A percentile compares a stretch with the other conserved stretches of the same genome.
These are phyloP conservation scores for Drosophila suboccidentalis DNA, from an alignment of 2,888 invertebrate genomes.

Conservation along the genomic window DNA sequence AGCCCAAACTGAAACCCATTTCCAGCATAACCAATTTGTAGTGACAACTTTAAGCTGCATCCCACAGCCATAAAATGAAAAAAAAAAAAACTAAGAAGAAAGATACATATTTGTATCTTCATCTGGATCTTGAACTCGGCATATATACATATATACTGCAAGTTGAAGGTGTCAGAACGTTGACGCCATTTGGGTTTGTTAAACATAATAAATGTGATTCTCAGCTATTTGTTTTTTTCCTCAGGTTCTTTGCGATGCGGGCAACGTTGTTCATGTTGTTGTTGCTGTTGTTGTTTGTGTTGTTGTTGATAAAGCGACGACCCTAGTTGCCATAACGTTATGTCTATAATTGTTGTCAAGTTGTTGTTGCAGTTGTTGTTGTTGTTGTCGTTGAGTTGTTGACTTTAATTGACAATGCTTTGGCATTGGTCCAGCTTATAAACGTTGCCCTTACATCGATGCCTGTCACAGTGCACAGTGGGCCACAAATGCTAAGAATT, in stretches of 20 bases:
- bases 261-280: neutral
- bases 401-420: constrained; percentile 80
- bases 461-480: constrained; percentile 52
- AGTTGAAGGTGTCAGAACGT: constrained; percentile 57
- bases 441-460: constrained; percentile 25
- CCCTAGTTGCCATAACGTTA: constrained; percentile 51
- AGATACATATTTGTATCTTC: constrained; percentile 28
- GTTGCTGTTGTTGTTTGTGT: constrained; percentile 20
- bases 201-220: constrained; percentile 80
- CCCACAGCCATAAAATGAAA: constrained; percentile 61
- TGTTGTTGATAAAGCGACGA: constrained; percentile 38
- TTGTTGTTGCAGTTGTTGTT: constrained; percentile 26
- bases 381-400: constrained; percentile 44
- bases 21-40: constrained; percentile 70
- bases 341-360: constrained; percentile 51
- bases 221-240: constrained; percentile 49
- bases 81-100: neutral
- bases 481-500: constrained; percentile 8
- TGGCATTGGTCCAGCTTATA: constrained; percentile 62
- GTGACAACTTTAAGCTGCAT: constrained; percentile 78
- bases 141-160: constrained; percentile 10
- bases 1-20: constrained; percentile 28
- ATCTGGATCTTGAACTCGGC: constrained; percentile 45
- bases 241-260: constrained; percentile 53
- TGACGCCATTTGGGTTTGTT: constrained; percentile 77